These are phyloP conservation scores for Lepeophtheirus nordmannii DNA, from an alignment of 2,888 invertebrate genomes.

Conservation along the genomic window DNA sequence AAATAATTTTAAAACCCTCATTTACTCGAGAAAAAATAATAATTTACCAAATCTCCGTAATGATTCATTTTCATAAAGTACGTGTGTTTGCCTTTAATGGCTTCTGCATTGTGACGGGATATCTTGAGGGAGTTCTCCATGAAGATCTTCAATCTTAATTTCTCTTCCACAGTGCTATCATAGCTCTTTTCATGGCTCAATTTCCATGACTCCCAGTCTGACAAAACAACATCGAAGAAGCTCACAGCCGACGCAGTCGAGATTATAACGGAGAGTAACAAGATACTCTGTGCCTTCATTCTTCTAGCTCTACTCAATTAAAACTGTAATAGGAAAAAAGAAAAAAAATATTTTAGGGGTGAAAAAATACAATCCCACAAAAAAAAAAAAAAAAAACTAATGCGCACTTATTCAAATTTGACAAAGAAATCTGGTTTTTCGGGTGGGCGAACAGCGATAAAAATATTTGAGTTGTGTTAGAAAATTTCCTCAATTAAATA, in stretches of 20 bases:
- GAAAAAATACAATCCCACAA: too few relatives aligned
- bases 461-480: too few relatives aligned
- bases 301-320: too few relatives aligned
- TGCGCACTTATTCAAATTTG: too few relatives aligned
- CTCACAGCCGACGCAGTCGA: constrained; percentile 13
- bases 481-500: too few relatives aligned
- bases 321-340: too few relatives aligned
- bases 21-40: background rate
- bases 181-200: constrained; percentile 43
- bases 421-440: too few relatives aligned
- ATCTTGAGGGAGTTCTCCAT: constrained; percentile 70
- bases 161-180: constrained; percentile 54
- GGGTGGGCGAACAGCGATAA: too few relatives aligned
- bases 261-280: too few relatives aligned
- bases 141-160: constrained; percentile 70
- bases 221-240: constrained; percentile 24
- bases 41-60: constrained; percentile 63
- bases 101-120: constrained; percentile 53
- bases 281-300: too few relatives aligned
- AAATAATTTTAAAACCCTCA: constrained; percentile 39
- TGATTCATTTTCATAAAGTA: constrained; percentile 42
- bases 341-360: too few relatives aligned
- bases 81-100: constrained; percentile 29
- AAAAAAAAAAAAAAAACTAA: too few relatives aligned
- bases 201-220: constrained; percentile 28